phyloP scores from a whole-genome alignment of 1,140 invertebrate genomes.

The Venustaconcha ellipsiformis region DNA sequence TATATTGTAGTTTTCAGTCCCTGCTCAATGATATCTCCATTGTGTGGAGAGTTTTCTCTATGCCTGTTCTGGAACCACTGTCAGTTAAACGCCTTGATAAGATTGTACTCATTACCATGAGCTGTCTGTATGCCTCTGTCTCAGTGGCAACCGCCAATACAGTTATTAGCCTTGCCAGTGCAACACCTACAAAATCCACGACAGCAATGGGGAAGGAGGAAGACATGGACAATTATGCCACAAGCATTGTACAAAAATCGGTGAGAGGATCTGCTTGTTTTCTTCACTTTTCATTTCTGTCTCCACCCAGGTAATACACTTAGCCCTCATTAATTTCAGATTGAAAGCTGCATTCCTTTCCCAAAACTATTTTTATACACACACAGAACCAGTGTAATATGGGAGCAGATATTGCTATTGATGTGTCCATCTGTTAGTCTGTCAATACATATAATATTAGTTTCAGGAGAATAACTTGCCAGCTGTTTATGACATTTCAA shows the following conservation, averaged over 20 bases:
- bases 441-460: no score
- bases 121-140: conserved; percentile 84
- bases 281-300: no score
- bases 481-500: no score
- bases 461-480: no score
- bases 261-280: no score
- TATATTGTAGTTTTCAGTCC: conserved; percentile 77
- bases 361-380: no score
- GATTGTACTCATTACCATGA: conserved; percentile 81
- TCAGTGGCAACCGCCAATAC: conserved; percentile 78
- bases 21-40: conserved; percentile 86
- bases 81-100: conserved; percentile 84
- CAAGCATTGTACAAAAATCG: conserved; percentile 67
- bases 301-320: no score
- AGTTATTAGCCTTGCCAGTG: conserved; percentile 76
- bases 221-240: conserved; percentile 66
- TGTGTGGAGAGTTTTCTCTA: conserved; percentile 82
- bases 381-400: no score
- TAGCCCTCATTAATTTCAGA: no score
- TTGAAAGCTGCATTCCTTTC: no score
- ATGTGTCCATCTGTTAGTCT: no score
- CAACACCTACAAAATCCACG: conserved; percentile 58
- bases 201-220: conserved; percentile 71
- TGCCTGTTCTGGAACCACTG: conserved; percentile 89
- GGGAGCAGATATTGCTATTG: no score